Conservation (phyloP, 1,140 invertebrate species). For the Magallana gigas region DNA sequence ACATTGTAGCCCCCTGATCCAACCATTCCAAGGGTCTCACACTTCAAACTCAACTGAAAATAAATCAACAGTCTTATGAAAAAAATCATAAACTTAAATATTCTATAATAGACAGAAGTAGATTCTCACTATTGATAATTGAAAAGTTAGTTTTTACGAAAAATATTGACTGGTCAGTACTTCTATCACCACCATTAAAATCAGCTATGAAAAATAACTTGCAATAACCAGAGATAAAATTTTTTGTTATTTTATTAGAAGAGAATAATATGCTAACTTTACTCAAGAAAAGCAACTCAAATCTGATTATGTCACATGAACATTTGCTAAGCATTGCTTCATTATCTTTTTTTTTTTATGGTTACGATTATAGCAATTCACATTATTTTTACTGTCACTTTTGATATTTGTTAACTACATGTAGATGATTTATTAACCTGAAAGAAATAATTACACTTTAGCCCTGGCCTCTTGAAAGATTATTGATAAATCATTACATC, state of each 20-base stretch:
- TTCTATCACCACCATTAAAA: not conserved
- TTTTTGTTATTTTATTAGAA: not conserved
- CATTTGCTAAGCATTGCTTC: too few relatives aligned
- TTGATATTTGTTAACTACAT: too few relatives aligned
- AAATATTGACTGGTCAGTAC: not conserved
- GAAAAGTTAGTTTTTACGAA: not conserved
- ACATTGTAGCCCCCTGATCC: conserved; percentile 29
- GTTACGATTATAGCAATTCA: too few relatives aligned
- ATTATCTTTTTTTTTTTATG: too few relatives aligned
- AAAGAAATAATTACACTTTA: too few relatives aligned
- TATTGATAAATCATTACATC: too few relatives aligned
- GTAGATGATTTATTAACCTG: too few relatives aligned
- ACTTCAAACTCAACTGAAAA: conserved; percentile 21
- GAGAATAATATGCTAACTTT: not conserved
- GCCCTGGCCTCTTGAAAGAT: too few relatives aligned
- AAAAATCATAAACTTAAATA: not conserved
- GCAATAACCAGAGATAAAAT: not conserved
- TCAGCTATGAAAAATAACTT: not conserved
- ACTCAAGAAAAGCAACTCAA: not conserved
- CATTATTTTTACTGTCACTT: too few relatives aligned
- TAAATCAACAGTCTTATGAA: too few relatives aligned
- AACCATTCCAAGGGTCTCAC: conserved; percentile 17
- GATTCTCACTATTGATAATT: too few relatives aligned
- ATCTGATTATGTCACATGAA: too few relatives aligned
- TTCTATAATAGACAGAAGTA: not conserved